Evolutionary conservation across 2,888 invertebrate genomes (phyloP).

Genomic region (Coenonympha glycerion): DNA sequence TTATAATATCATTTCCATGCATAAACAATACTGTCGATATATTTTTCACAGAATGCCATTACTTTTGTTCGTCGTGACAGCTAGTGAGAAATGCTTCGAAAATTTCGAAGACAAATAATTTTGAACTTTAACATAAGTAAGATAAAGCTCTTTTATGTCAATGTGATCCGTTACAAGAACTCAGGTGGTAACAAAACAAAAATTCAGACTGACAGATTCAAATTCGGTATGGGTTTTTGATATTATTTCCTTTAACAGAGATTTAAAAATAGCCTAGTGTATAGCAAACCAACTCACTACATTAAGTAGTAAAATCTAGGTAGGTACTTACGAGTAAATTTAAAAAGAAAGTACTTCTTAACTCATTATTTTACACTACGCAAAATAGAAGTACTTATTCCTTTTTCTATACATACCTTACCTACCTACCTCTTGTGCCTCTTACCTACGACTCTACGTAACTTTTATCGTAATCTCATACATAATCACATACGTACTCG

Average conservation of each 20-base stretch:
- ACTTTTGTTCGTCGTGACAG: constrained; percentile 46
- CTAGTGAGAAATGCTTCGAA: constrained; percentile 38
- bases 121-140: constrained; percentile 11
- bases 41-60: constrained; percentile 49
- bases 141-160: constrained; percentile 18
- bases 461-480: too few relatives aligned
- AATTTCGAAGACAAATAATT: constrained; percentile 24
- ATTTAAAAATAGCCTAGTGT: too few relatives aligned
- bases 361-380: too few relatives aligned
- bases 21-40: constrained; percentile 44
- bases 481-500: too few relatives aligned
- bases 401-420: too few relatives aligned
- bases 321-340: too few relatives aligned
- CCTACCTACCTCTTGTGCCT: too few relatives aligned
- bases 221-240: constrained; percentile 34
- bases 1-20: constrained; percentile 37
- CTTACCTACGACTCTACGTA: too few relatives aligned
- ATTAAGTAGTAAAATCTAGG: too few relatives aligned
- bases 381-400: too few relatives aligned
- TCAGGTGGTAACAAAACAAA: constrained; percentile 54
- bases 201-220: constrained; percentile 46
- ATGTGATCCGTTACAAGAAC: constrained; percentile 32
- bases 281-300: neutral
- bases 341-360: too few relatives aligned
- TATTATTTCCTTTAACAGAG: too few relatives aligned